Percentiles rank a stretch among this genome's conserved stretches.
Conservation (phyloP, 2,113 vertebrate species). For the Athene noctua region DNA sequence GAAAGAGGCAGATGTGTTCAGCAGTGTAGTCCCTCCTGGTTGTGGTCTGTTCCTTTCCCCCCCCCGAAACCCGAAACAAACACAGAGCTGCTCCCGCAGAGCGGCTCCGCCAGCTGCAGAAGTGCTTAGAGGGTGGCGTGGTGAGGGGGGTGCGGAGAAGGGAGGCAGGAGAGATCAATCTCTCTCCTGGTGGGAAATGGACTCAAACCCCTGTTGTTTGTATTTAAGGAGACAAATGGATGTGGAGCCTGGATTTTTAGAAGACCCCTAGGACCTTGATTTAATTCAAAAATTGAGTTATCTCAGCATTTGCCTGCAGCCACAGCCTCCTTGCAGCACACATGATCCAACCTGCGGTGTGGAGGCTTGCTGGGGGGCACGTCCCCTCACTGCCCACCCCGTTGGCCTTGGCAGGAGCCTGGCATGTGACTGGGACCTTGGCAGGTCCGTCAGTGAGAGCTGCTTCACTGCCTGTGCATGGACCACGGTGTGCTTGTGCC, state of each 20-base stretch:
- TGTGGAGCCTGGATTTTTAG: conserved; percentile 5
- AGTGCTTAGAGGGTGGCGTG: conserved; percentile 6
- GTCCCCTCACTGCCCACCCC: fast-evolving
- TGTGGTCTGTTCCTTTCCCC: not conserved
- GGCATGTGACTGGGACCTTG: fast-evolving
- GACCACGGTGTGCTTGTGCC: not conserved
- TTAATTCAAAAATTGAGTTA: conserved; percentile 10
- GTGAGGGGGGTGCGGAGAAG: not conserved
- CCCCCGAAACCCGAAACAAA: not conserved
- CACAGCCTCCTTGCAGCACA: fast-evolving
- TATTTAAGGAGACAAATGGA: conserved; percentile 58
- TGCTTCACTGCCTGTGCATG: not conserved
- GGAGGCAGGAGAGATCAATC: conserved; percentile 8
- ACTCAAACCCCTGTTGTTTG: conserved; percentile 35
- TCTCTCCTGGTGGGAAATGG: not conserved
- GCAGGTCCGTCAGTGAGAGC: not conserved
- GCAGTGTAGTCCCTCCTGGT: not conserved
- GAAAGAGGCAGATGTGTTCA: not conserved
- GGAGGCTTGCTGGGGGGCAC: not conserved
- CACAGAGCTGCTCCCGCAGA: not conserved
- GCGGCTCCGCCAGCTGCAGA: conserved; percentile 26
- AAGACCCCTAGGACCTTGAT: conserved; percentile 18
- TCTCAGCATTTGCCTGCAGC: conserved; percentile 2
- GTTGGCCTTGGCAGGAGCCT: not conserved
- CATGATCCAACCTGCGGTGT: fast-evolving